These are phyloP conservation scores for Anthopleura xanthogrammica DNA, from an alignment of 92 coral and sea anemone species.

Conservation along the genomic window DNA sequence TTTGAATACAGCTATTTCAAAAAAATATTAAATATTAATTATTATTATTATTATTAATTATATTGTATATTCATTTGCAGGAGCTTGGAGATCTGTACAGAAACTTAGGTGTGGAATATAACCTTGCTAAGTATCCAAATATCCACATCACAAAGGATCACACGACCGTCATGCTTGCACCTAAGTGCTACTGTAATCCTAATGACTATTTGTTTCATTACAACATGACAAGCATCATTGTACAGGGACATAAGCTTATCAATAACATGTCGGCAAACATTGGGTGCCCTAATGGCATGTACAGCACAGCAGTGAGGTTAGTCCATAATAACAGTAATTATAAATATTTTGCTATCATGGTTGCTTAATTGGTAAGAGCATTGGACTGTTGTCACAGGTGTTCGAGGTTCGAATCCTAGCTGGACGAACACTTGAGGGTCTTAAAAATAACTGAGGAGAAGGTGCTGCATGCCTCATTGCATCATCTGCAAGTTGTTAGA, in stretches of 20 bases:
- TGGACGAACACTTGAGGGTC: too few species aligned
- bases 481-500: too few species aligned
- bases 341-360: too few species aligned
- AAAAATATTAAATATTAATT: too few species aligned
- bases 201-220: conserved; percentile 82
- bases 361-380: too few species aligned
- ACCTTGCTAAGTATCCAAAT: conserved; percentile 73
- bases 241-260: conserved; percentile 80
- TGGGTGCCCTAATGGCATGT: conserved; percentile 70
- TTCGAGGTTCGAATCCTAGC: too few species aligned
- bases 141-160: conserved; percentile 67
- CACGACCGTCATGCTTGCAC: conserved; percentile 85
- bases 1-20: too few species aligned
- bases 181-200: conserved; percentile 85
- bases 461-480: too few species aligned
- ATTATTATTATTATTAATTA: too few species aligned
- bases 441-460: too few species aligned
- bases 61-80: conserved; percentile 28
- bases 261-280: conserved; percentile 55
- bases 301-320: conserved; percentile 89
- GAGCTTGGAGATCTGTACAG: conserved; percentile 81
- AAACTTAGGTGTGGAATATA: conserved; percentile 66
- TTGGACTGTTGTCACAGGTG: too few species aligned
- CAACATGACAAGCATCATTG: conserved; percentile 69
- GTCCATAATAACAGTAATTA: not conserved